Evolutionary conservation across 2,888 invertebrate species (phyloP), one percentile per base, ranked within the genome.

Genomic region (Diadegma fenestrale): DNA sequence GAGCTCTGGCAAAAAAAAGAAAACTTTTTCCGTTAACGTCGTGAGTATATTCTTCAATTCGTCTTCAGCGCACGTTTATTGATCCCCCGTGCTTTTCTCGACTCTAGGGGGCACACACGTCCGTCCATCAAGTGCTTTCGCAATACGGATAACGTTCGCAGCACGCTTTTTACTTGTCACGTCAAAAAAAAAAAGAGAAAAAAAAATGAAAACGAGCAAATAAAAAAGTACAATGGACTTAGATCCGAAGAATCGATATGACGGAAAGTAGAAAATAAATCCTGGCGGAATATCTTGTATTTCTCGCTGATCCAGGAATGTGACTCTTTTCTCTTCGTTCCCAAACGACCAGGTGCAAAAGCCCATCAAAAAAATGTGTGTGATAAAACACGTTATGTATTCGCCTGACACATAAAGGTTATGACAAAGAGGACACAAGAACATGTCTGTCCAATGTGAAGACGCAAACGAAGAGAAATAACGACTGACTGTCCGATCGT

Each of bases 71-170:
- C 58, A 68, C 54, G 33, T 71, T 71, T 77, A 82, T 82, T 76
- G 82, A 77, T 82, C 82, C 33, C 71, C 37, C 64, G 77, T 64
- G 77, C 71, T 78, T 58, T 82, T 71, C 77, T 76, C 77, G 69
- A 43, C 48, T 37, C 48, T 37, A 5, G 33, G 41, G 12, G 33
- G 51, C 22, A 77, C 43, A 45, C 45, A 48, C 48, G 45, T 71
- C 22, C 58, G 30, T 79, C 45, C 71, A 33, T 37, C 71, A 71
- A 79, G 45, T 63, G 63, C 63, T 10, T 17, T 26, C 7, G 33
- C 22, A 63, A 30, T 79, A 51, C 41, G 33, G 37, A 54, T 54
- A 41, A 43, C 26, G 45, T 37, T 48, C 66, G 10, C 19, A 37
- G 72, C 51, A 80, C 37, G 41, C 30, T 73, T 73, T 63, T 54